Conservation (phyloP, 2,113 vertebrate genomes). For the Channa maculata region DNA sequence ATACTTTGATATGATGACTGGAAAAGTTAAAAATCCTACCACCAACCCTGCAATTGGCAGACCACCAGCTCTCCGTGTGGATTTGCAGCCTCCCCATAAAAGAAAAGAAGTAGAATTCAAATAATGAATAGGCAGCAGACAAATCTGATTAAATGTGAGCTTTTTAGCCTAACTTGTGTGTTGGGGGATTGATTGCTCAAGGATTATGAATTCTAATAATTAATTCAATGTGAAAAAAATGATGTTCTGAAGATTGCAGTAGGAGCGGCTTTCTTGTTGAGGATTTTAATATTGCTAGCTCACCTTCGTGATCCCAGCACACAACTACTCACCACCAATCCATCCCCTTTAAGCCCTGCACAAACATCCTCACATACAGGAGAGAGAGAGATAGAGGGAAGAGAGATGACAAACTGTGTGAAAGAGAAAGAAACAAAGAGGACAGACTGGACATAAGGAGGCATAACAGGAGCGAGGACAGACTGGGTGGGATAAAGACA, state of each 20-base stretch:
- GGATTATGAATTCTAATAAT: not conserved
- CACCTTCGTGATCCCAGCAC: not conserved
- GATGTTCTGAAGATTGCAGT: not conserved
- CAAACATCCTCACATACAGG: not conserved
- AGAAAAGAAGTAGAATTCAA: not conserved
- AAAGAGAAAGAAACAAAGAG: not conserved
- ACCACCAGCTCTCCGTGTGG: not conserved
- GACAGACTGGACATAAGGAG: not conserved
- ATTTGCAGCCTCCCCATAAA: too few species aligned
- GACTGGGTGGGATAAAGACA: slow-evolving; percentile 6
- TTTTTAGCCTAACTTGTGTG: not conserved
- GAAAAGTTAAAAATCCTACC: too few species aligned
- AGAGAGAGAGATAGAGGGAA: slow-evolving; percentile 25
- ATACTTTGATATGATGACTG: too few species aligned
- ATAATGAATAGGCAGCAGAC: slow-evolving; percentile 4
- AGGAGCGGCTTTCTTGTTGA: not conserved
- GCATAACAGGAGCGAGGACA: not conserved
- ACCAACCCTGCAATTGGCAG: too few species aligned
- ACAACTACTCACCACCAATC: not conserved
- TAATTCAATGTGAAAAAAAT: not conserved
- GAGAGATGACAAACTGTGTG: slow-evolving; percentile 16
- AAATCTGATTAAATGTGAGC: not conserved
- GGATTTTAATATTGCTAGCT: not conserved
- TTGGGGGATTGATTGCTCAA: not conserved
- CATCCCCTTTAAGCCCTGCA: not conserved